Evolutionary conservation across 2,888 invertebrate species (phyloP).

Genomic region (Cheilosia vulpina): DNA sequence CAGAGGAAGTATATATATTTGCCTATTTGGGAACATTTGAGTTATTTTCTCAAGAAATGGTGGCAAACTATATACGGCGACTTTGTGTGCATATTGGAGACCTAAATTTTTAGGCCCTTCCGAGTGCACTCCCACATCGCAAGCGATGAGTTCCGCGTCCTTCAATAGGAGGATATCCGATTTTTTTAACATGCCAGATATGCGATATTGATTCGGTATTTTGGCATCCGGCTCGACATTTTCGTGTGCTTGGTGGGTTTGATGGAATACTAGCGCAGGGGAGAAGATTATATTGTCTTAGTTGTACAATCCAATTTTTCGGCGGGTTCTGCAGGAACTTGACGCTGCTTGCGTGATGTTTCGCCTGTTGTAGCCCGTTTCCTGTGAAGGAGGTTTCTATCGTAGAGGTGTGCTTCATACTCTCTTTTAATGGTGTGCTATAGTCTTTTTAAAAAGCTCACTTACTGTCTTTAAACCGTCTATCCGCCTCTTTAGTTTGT

Average conservation of each 20-base stretch:
- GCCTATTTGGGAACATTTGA: neutral
- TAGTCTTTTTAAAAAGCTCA: neutral
- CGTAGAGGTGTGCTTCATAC: neutral
- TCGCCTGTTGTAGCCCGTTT: neutral
- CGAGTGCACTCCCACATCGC: slow-evolving; percentile 5
- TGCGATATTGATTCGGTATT: neutral
- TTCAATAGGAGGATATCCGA: neutral
- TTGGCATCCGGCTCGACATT: slow-evolving; percentile 12
- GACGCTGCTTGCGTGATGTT: neutral
- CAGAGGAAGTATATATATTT: neutral
- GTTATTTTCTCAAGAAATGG: neutral
- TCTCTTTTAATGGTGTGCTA: neutral
- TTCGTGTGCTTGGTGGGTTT: neutral
- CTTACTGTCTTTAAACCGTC: rapidly evolving
- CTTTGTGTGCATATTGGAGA: neutral
- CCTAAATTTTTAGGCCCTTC: slow-evolving; percentile 10
- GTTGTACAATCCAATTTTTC: neutral
- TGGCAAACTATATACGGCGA: neutral
- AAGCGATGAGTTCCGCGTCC: neutral
- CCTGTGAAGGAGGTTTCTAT: neutral
- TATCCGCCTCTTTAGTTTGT: neutral
- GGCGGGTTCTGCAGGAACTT: neutral
- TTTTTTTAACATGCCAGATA: neutral
- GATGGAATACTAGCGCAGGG: neutral
- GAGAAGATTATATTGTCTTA: neutral